Base-by-base conservation (phyloP, 1,140 invertebrate genomes). In the Leptoteleia sp. region DNA sequence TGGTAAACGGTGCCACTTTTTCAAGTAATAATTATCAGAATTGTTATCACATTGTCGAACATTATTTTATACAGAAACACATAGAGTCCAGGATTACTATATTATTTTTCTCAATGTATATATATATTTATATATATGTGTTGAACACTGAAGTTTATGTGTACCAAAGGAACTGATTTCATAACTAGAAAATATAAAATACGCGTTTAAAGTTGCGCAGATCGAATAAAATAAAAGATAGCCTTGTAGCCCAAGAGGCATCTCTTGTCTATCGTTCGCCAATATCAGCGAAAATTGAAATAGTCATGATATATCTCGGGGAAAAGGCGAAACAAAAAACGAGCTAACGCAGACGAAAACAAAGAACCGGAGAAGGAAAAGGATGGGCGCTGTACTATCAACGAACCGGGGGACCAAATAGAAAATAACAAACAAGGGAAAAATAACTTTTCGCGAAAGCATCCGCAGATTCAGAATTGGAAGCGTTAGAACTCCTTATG, bases 241-340 rank as follows among this genome's bases (percentile, higher is more conserved):
- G 68, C 47, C 17, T 31, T 47, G 57, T 48, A 76, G 72, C 68
- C 82, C 55, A 27, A 42, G 37, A 76, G 82, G 80, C 82, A 73
- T 68, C 55, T 65, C 43, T 81, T 76, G 75, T 80, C 83, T 86
- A 86, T 85, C 84, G 84, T 81, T 81, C 70, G 73, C 81, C 84
- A 85, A 85, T 86, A 85, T 85, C 83, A 83, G 79, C 67, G 81
- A 82, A 84, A 85, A 86, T 85, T 84, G 84, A 85, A 86, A 85
- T 85, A 84, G 84, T 85, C 81, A 76, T 76, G 79, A 85, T 85
- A 84, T 84, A 85, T 85, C 79, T 84, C 84, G 61, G 80, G 79
- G 48, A 82, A 71, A 77, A 31, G 50, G 59, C 72, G 80, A 76
- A 79, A 40, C 43, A 65, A 37, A 47, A 37, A 62, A 52, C 50